A percentile compares a stretch with the other conserved stretches of the same genome.
Evolutionary conservation across 1,140 invertebrate species (phyloP).

Genomic region (Gonatopus flavifemur): DNA sequence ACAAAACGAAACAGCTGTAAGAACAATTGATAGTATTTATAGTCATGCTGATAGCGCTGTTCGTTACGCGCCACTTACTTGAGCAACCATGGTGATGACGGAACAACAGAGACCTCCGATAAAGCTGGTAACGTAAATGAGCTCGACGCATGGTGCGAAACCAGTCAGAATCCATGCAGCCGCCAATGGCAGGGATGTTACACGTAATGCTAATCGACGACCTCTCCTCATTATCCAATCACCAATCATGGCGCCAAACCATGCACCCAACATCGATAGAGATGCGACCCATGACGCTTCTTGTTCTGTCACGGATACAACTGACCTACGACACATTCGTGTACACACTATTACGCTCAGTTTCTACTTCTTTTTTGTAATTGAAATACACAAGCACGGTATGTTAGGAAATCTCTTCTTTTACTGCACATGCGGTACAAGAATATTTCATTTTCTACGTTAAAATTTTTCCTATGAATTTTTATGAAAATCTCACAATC

Average conservation of each 20-base stretch:
- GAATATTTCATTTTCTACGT: too few relatives aligned
- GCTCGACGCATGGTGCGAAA: constrained; percentile 71
- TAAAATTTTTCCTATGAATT: too few relatives aligned
- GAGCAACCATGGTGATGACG: constrained; percentile 76
- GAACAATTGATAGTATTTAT: too few relatives aligned
- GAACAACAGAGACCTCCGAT: constrained; percentile 78
- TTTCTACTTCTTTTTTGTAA: not conserved
- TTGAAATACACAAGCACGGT: not conserved
- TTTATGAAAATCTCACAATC: too few relatives aligned
- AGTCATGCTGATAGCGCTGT: too few relatives aligned
- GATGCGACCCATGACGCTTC: constrained; percentile 83
- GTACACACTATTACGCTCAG: constrained; percentile 5
- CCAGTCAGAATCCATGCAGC: constrained; percentile 76
- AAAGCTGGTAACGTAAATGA: constrained; percentile 77
- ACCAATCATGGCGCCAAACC: constrained; percentile 76
- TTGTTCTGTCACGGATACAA: constrained; percentile 70
- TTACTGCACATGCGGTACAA: too few relatives aligned
- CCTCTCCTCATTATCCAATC: constrained; percentile 76
- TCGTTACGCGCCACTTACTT: constrained; percentile 65
- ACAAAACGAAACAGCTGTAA: too few relatives aligned
- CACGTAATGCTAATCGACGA: constrained; percentile 67
- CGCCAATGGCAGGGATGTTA: constrained; percentile 71
- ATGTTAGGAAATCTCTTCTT: constrained; percentile 21
- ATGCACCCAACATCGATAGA: constrained; percentile 74
- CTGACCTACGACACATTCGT: constrained; percentile 40